A percentile compares a stretch with the other conserved stretches of the same genome.
Evolutionary conservation across 1,140 invertebrate species (phyloP).

Genomic region (Brachionus plicatilis): DNA sequence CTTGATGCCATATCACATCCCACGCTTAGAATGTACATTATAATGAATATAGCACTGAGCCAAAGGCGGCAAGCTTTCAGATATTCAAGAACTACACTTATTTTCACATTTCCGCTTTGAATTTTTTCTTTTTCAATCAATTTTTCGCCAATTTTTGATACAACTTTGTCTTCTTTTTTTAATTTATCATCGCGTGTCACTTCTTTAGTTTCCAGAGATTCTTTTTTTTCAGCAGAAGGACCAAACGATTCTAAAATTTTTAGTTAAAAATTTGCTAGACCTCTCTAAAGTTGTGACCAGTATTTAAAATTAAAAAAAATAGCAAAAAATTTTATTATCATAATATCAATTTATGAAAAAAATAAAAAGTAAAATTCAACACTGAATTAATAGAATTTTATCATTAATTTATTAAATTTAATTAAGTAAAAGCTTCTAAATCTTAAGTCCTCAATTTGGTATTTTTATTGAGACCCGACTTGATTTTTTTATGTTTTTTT

Average conservation of each 20-base stretch:
- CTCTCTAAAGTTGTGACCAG: no score
- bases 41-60: not conserved
- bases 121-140: slow-evolving; percentile 41
- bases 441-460: no score
- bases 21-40: not conserved
- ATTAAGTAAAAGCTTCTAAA: no score
- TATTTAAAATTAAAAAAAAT: no score
- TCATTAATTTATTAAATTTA: no score
- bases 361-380: no score
- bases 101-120: slow-evolving; percentile 12
- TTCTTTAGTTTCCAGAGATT: not conserved
- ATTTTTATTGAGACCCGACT: no score
- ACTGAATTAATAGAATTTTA: no score
- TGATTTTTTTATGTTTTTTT: no score
- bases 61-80: not conserved
- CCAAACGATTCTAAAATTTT: not conserved
- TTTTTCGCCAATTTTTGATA: not conserved
- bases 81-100: not conserved
- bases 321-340: no score
- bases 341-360: no score
- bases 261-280: not conserved
- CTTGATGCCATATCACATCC: slow-evolving; percentile 22
- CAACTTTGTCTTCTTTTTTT: not conserved
- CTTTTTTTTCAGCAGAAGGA: not conserved
- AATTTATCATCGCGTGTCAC: not conserved